Percentiles rank a stretch among this genome's conserved stretches.
Conservation (phyloP, 2,888 invertebrate species). For the Augiades crinisus region DNA sequence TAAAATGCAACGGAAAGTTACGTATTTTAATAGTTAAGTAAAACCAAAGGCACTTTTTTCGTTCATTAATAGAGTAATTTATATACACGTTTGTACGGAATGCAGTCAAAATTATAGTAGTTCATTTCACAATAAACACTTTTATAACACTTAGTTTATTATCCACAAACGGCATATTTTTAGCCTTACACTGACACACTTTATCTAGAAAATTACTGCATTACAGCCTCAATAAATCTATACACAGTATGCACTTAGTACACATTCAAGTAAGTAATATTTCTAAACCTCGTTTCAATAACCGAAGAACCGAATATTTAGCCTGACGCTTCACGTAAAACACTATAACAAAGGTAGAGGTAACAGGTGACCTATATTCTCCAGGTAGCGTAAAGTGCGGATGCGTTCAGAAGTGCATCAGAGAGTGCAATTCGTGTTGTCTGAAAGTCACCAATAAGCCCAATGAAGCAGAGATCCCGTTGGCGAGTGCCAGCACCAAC, state of each 20-base stretch:
- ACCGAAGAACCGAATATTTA: not conserved
- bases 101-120: too few relatives aligned
- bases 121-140: not conserved
- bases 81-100: too few relatives aligned
- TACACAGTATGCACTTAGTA: not conserved
- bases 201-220: not conserved
- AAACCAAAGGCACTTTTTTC: too few relatives aligned
- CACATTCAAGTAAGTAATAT: too few relatives aligned
- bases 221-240: not conserved
- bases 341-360: slow-evolving; percentile 3
- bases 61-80: too few relatives aligned
- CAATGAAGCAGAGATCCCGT: slow-evolving; percentile 81
- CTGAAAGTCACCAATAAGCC: slow-evolving; percentile 82
- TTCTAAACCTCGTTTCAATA: not conserved
- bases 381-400: slow-evolving; percentile 49
- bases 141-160: not conserved
- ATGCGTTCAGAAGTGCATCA: slow-evolving; percentile 75
- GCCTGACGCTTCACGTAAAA: not conserved
- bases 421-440: slow-evolving; percentile 80
- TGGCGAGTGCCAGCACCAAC: slow-evolving; percentile 80
- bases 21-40: too few relatives aligned
- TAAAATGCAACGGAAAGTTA: too few relatives aligned
- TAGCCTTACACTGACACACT: not conserved
- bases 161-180: not conserved
- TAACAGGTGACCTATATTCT: slow-evolving; percentile 48